A percentile compares a stretch with the other conserved stretches of the same genome.
Conservation (phyloP, 2,888 invertebrate genomes). For the Nephrotoma guestfalica region DNA sequence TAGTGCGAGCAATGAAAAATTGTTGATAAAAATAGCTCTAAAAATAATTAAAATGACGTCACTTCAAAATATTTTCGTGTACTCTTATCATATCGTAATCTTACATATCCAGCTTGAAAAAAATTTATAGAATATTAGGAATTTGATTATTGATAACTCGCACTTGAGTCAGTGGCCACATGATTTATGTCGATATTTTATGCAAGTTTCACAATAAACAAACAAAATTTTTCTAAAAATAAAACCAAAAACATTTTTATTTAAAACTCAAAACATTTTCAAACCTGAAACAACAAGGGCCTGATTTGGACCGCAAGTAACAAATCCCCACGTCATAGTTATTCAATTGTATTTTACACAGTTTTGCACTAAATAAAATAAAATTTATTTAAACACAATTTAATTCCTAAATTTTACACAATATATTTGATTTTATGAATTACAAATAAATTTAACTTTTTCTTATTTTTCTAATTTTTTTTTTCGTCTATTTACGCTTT, state of each 20-base stretch:
- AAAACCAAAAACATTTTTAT: not conserved
- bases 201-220: not conserved
- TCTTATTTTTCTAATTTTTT: not conserved
- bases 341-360: not conserved
- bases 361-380: not conserved
- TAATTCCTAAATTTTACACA: not conserved
- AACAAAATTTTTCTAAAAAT: not conserved
- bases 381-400: not conserved
- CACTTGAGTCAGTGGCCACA: not conserved
- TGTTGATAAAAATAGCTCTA: not conserved
- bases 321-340: slow-evolving; percentile 71
- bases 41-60: not conserved
- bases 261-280: not conserved
- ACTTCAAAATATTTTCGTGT: not conserved
- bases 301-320: slow-evolving; percentile 89
- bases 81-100: not conserved
- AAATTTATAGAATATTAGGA: not conserved
- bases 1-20: not conserved
- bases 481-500: not conserved
- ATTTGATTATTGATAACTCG: not conserved
- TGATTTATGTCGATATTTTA: not conserved
- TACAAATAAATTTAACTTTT: not conserved
- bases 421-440: not conserved
- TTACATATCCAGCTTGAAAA: not conserved
- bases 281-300: slow-evolving; percentile 86